Conservation (phyloP, 2,113 vertebrate genomes). For the Furnarius figulus region DNA sequence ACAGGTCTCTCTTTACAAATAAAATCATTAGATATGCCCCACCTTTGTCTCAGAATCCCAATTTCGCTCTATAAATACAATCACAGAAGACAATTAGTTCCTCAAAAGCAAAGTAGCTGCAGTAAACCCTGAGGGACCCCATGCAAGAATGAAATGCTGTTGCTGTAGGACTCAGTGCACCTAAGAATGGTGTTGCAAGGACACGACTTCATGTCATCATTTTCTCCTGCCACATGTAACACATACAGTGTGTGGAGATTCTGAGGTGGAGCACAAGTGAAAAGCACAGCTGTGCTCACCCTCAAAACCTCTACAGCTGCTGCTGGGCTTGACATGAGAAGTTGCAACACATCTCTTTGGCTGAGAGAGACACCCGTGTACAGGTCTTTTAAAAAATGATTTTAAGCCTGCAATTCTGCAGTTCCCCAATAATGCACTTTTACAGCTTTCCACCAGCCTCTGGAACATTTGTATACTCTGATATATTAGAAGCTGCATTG, state of each 20-base stretch:
- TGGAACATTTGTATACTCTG: neutral
- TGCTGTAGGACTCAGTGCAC: neutral
- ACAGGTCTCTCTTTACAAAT: neutral
- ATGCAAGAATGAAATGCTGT: neutral
- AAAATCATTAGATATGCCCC: neutral
- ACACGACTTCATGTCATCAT: neutral
- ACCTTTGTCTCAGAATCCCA: neutral
- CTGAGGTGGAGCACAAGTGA: rapidly evolving
- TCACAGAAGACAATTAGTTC: neutral
- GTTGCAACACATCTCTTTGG: neutral
- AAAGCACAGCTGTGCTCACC: neutral
- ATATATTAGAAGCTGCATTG: neutral
- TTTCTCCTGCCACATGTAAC: neutral
- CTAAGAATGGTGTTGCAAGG: neutral
- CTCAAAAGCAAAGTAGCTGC: neutral
- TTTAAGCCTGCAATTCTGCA: neutral
- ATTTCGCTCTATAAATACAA: neutral
- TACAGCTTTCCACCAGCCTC: neutral
- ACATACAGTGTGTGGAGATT: neutral
- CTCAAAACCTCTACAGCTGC: neutral
- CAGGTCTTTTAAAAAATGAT: neutral
- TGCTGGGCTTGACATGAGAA: neutral
- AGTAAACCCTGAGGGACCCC: neutral
- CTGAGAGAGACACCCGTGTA: neutral
- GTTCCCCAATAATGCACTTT: neutral